Percentiles rank a stretch among this genome's conserved stretches.
These are phyloP conservation scores for Dorcus parallelipipedus DNA, from an alignment of 2,888 invertebrate genomes.

Conservation along the genomic window DNA sequence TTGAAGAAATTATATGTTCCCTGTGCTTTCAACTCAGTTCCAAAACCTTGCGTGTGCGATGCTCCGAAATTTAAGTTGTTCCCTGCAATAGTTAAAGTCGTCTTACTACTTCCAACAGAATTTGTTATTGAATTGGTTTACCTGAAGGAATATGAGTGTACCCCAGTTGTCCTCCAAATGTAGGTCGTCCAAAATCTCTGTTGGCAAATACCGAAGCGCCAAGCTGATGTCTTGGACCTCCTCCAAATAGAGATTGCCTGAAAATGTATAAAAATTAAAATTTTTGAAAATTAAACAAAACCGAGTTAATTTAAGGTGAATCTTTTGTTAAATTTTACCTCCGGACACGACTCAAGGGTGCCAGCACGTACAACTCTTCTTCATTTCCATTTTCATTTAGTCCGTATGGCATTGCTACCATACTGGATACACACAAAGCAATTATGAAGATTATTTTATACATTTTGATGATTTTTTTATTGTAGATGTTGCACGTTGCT, in stretches of 20 bases:
- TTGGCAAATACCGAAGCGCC: constrained; percentile 19
- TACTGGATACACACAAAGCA: neutral
- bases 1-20: constrained; percentile 12
- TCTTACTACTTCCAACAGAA: too few relatives aligned
- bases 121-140: constrained; percentile 1
- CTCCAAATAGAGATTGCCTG: too few relatives aligned
- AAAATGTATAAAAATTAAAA: neutral
- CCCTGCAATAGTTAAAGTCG: neutral
- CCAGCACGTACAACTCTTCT: neutral
- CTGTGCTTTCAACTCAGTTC: constrained; percentile 10
- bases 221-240: constrained; percentile 10
- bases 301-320: neutral
- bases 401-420: neutral
- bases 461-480: too few relatives aligned
- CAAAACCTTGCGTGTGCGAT: constrained; percentile 3
- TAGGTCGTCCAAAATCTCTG: constrained; percentile 20
- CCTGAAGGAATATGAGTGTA: constrained; percentile 25
- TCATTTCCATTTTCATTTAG: neutral
- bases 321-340: neutral
- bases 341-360: neutral
- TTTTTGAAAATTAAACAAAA: neutral
- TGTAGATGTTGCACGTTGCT: too few relatives aligned
- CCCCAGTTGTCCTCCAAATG: constrained; percentile 21
- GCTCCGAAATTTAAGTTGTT: constrained; percentile 4
- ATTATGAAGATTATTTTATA: neutral